Conservation (phyloP, 37 sponge, comb jelly and placozoan species). For the Lycopodina hypogea region DNA sequence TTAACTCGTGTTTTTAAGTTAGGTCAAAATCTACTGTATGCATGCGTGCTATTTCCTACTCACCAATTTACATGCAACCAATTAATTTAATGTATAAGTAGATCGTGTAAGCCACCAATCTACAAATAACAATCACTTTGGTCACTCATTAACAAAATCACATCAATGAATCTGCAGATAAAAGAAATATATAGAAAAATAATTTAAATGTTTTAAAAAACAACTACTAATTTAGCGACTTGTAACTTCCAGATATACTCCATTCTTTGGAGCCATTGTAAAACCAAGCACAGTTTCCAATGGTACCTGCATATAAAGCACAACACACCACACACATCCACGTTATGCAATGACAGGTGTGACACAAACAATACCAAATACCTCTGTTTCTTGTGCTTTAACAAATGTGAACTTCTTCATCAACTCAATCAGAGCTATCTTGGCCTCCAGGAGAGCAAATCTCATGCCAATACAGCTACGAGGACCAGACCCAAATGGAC, state of each 20-base stretch:
- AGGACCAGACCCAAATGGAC: constrained; percentile 72
- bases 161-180: too few species aligned
- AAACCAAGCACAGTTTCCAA: constrained; percentile 21
- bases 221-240: too few species aligned
- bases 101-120: too few species aligned
- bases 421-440: constrained; percentile 54
- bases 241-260: constrained; percentile 5
- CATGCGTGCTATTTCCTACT: too few species aligned
- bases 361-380: background rate
- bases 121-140: too few species aligned
- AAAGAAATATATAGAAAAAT: too few species aligned
- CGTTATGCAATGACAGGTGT: background rate
- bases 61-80: too few species aligned
- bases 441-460: constrained; percentile 71
- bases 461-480: constrained; percentile 71
- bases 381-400: constrained; percentile 55
- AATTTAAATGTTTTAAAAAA: too few species aligned
- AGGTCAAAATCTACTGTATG: too few species aligned
- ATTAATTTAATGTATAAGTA: too few species aligned
- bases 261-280: constrained; percentile 32
- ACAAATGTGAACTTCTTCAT: constrained; percentile 48
- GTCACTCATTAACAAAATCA: too few species aligned
- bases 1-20: too few species aligned
- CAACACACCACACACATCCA: background rate
- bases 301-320: constrained; percentile 26